phyloP scores from a whole-genome alignment of 2,113 vertebrate species.

The Natator depressus region DNA sequence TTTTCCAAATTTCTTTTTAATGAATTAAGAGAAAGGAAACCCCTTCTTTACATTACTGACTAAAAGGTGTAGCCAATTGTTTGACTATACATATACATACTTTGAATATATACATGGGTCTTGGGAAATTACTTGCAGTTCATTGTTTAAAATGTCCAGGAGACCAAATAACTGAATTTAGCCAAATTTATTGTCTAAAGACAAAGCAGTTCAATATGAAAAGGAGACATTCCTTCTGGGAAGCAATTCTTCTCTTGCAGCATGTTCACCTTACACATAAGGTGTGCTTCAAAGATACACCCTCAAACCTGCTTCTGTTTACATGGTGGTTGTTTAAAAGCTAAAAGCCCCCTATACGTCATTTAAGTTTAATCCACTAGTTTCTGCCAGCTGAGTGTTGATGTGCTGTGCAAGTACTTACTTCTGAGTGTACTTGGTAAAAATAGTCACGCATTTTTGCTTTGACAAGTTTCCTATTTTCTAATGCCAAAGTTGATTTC shows the following conservation, averaged over 20 bases:
- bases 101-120: too few species aligned
- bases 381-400: background rate
- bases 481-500: background rate
- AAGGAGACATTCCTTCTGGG: background rate
- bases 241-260: background rate
- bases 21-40: background rate
- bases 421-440: background rate
- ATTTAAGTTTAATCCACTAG: background rate
- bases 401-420: background rate
- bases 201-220: background rate
- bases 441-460: background rate
- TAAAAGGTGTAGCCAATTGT: background rate
- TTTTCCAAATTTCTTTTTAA: background rate
- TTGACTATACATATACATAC: background rate
- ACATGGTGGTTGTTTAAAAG: background rate
- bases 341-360: background rate
- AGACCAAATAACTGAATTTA: background rate
- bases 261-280: background rate
- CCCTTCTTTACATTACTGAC: background rate
- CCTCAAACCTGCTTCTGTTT: background rate
- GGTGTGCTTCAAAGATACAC: background rate
- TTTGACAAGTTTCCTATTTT: background rate
- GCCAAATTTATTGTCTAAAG: background rate
- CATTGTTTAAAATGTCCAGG: too few species aligned
- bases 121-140: too few species aligned